phyloP scores from a whole-genome alignment of 1,140 invertebrate genomes.

The Ephestia elutella region DNA sequence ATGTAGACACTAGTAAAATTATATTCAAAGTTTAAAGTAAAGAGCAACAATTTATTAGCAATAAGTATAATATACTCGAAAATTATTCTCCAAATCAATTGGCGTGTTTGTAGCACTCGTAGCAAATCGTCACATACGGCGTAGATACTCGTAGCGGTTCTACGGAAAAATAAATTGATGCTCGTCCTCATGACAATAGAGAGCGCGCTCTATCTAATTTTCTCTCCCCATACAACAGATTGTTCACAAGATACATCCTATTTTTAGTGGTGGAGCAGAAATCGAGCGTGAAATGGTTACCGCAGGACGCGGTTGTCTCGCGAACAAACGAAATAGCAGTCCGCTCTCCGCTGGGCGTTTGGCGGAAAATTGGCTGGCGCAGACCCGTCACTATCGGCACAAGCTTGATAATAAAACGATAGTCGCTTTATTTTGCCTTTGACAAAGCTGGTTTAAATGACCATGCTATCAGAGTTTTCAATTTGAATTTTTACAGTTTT shows the following conservation, averaged over 20 bases:
- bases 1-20: too few species aligned
- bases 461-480: too few species aligned
- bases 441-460: background rate
- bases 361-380: conserved; percentile 62
- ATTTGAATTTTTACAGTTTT: too few species aligned
- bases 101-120: background rate
- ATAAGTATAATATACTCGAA: background rate
- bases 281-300: conserved; percentile 70
- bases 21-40: too few species aligned
- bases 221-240: conserved; percentile 19
- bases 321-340: conserved; percentile 63
- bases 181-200: background rate
- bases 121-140: background rate
- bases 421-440: conserved; percentile 1
- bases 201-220: conserved; percentile 11
- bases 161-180: conserved; percentile 10
- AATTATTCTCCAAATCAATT: background rate
- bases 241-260: conserved; percentile 38
- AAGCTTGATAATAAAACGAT: conserved; percentile 19
- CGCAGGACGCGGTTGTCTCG: conserved; percentile 60
- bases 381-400: conserved; percentile 18
- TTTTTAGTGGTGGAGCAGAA: conserved; percentile 55
- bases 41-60: too few species aligned
- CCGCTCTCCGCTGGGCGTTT: conserved; percentile 47
- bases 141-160: background rate